Evolutionary conservation across 2,797 vertebrate species (phyloP).

Genomic region (Neosalanx taihuensis): DNA sequence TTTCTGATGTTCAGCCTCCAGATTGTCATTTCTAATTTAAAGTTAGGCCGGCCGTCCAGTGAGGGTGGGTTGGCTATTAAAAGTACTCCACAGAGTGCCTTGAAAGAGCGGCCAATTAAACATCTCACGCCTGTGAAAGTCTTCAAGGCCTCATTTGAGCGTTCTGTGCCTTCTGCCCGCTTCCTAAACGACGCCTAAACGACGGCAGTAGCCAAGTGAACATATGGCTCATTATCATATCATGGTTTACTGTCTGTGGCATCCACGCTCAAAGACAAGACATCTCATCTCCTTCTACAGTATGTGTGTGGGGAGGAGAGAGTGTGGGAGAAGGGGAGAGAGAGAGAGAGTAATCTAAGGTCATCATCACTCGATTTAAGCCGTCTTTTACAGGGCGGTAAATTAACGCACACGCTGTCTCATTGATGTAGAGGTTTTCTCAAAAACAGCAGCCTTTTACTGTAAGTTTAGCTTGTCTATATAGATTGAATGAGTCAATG

Average conservation of each 20-base stretch:
- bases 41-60: neutral
- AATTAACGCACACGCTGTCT: too few species aligned
- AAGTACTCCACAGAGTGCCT: slow-evolving; percentile 34
- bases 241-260: slow-evolving; percentile 10
- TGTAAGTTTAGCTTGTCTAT: neutral
- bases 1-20: neutral
- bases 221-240: slow-evolving; percentile 59
- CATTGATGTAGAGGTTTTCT: too few species aligned
- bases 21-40: slow-evolving; percentile 17
- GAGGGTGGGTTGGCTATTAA: neutral
- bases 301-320: neutral
- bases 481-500: neutral
- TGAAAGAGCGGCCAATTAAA: slow-evolving; percentile 46
- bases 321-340: neutral
- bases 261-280: slow-evolving; percentile 24
- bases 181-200: slow-evolving; percentile 23
- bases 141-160: slow-evolving; percentile 40
- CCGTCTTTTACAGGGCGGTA: too few species aligned
- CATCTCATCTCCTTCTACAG: slow-evolving; percentile 20
- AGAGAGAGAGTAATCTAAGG: neutral
- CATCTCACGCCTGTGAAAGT: slow-evolving; percentile 45
- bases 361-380: neutral
- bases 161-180: slow-evolving; percentile 32
- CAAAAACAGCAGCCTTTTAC: too few species aligned
- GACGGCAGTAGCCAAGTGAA: slow-evolving; percentile 37